Evolutionary conservation across 1,140 invertebrate genomes (phyloP).

Genomic region (Sesamia nonagrioides): DNA sequence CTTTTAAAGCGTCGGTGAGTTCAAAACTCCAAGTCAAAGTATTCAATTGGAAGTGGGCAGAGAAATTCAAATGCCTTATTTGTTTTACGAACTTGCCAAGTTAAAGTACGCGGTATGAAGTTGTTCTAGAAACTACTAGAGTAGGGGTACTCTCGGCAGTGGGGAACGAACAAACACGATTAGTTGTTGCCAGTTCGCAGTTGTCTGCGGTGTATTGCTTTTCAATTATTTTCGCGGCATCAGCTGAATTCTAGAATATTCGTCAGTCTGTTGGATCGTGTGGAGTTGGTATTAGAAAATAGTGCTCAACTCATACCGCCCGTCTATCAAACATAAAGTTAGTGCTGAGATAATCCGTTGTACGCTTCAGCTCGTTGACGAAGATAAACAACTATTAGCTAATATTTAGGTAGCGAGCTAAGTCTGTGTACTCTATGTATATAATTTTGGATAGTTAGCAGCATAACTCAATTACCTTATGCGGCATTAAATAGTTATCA

Average conservation of each 20-base stretch:
- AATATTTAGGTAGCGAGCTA: no score
- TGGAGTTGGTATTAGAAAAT: background rate
- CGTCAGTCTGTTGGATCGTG: background rate
- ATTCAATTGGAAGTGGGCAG: slow-evolving; percentile 65
- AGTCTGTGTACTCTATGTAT: no score
- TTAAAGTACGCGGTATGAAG: slow-evolving; percentile 58
- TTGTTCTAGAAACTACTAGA: slow-evolving; percentile 31
- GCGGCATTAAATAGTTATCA: no score
- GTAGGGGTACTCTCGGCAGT: slow-evolving; percentile 1
- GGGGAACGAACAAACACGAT: slow-evolving; percentile 44
- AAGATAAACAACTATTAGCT: background rate
- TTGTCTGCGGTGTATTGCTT: slow-evolving; percentile 38
- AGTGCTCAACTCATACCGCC: background rate
- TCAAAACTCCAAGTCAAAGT: slow-evolving; percentile 54
- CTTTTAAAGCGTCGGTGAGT: slow-evolving; percentile 55
- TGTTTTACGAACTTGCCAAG: slow-evolving; percentile 65
- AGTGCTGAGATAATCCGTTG: background rate
- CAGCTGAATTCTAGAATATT: slow-evolving; percentile 19
- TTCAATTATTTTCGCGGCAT: slow-evolving; percentile 41
- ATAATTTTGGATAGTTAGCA: no score
- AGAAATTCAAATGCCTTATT: slow-evolving; percentile 67
- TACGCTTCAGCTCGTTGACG: background rate
- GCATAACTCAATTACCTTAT: no score
- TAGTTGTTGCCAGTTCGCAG: slow-evolving; percentile 32
- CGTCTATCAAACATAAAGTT: background rate